Evolutionary conservation across 2,888 invertebrate species (phyloP), one percentile per base, ranked within the genome.

Genomic region (Nematopogon swammerdamellus): DNA sequence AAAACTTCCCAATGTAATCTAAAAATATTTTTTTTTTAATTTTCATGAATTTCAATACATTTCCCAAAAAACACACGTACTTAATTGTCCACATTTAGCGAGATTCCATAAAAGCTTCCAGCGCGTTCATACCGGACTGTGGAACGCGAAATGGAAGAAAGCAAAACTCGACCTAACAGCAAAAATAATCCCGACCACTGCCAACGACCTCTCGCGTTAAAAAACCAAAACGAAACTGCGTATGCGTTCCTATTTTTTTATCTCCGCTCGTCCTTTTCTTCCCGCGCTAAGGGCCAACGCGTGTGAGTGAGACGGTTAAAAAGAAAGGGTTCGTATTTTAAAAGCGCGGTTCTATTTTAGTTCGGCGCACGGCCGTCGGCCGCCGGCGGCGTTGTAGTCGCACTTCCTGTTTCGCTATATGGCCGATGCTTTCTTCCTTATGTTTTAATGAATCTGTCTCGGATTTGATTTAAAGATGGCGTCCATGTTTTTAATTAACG

Each of bases 171-270:
- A 36, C 14, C 6, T 25, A 25, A 25, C 36, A 36, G 36, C 36
- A 36, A 14, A 36, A 36, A 36, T 36, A 36, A 36, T 4, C n/a
- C 25, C 36, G 8, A 3, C 6, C 36, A 3, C 36, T 14, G 36
- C 11, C 36, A 36, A 36, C 36, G 36, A 36, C 8, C 36, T 36
- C 25, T 25, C 36, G 11, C 36, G 36, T 4, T 14, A 36, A 36
- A 77, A 75, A 67, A 72, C 72, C 69, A 76, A 73, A 64, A 67
- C 63, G 57, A 36, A 36, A 36, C 36, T 59, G 62, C 69, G 65
- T 76, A 74, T 76, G 75, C 71, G 73, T 73, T 68, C 68, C 68
- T 69, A 73, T 75, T 77, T 79, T 77, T 77, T 73, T 70, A 57
- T 57, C 57, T 36, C 36, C 36, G 6, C 55, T 67, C 56, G 54